Evolutionary conservation across 2,113 vertebrate species (phyloP), one percentile per base, ranked within the genome.

Genomic region (Stegastes partitus): DNA sequence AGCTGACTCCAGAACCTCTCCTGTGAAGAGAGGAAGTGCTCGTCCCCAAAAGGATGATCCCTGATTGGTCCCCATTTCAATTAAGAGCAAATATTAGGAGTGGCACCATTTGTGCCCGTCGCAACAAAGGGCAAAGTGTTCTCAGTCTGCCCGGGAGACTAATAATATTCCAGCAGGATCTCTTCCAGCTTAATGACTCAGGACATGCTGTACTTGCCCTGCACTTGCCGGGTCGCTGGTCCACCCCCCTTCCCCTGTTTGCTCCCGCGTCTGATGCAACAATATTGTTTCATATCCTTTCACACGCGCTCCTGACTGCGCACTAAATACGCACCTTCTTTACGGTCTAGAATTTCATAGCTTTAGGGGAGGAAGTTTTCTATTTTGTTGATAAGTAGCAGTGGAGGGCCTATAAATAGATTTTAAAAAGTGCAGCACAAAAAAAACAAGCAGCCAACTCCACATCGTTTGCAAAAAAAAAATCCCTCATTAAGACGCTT

Each of bases 51-150:
- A 59, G 67, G 59, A 70, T 54, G 77, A 74, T 39, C 61, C 37
- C 56, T 68, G 75, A 82, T 76, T 66, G 74, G 72, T 68, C 74
- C 34, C 12, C 28, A 62, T 81, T 69, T 68, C 61, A 31, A 34
- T 82, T 82, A 64, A 15, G 65, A 65, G 58, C 56, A 71, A 74
- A 56, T 31, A 2, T 59, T 31, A 64, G 37, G 0, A 68, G 65
- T 45, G 21, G 50, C 59, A 51, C 54, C 0, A 47, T 44, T 57
- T 76, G 82, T 69, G 67, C 23, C 42, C 61, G 26, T 34, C 57
- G 71, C 71, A 31, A 70, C 61, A 57, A 72, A 79, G 77, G 76
- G 59, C 70, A 58, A 12, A 49, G 47, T 70, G 70, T 87, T 73
- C 45, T 26, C 73, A 39, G 39, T 74, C 72, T 49, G 53, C 79